Evolutionary conservation across 64 coral and sea anemone species (phyloP).

Genomic region (Stichodactyla mertensii): DNA sequence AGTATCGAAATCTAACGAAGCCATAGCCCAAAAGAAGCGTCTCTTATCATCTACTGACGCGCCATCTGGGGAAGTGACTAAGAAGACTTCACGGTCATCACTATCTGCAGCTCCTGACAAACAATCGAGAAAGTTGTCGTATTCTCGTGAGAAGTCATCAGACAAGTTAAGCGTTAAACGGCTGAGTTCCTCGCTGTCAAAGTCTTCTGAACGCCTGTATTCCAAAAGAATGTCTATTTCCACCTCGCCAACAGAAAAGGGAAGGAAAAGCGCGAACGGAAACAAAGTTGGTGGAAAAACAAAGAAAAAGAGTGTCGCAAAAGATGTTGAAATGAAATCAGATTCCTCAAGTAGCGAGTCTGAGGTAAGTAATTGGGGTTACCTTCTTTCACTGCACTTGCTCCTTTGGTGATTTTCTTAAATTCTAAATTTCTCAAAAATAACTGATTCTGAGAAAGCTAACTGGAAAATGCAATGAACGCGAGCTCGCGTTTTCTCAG

Average conservation of each 20-base stretch:
- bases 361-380: conserved; percentile 3
- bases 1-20: neutral
- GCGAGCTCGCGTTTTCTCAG: too few relatives aligned
- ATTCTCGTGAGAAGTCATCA: conserved; percentile 8
- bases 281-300: neutral
- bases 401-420: too few relatives aligned
- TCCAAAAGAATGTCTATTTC: neutral
- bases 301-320: neutral
- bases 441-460: too few relatives aligned
- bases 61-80: neutral
- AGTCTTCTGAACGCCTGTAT: conserved; percentile 4
- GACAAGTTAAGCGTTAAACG: conserved; percentile 18
- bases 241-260: neutral
- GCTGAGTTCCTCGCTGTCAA: neutral
- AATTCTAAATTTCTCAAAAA: too few relatives aligned
- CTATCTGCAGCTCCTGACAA: neutral
- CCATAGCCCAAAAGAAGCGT: neutral
- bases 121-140: neutral
- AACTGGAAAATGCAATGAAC: too few relatives aligned
- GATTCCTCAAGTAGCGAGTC: conserved; percentile 22
- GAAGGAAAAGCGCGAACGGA: conserved; percentile 2
- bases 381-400: too few relatives aligned
- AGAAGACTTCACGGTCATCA: neutral
- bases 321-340: conserved; percentile 13
- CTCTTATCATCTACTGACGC: neutral